Conservation (phyloP, 2,888 invertebrate genomes). For the Calliphora vomitoria region DNA sequence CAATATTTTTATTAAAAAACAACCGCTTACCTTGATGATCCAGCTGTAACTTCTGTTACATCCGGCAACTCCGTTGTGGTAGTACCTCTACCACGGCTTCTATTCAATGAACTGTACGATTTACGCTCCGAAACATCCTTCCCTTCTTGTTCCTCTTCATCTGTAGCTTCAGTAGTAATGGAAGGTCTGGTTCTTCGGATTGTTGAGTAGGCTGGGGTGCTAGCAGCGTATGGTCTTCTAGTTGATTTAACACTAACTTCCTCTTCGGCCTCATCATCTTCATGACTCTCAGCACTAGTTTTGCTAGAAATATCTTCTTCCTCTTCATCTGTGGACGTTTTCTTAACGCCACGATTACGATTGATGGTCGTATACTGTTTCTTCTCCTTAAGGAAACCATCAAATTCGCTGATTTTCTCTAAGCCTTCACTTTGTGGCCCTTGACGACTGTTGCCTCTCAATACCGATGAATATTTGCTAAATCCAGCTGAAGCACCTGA, state of each 20-base stretch:
- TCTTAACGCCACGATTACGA: slow-evolving; percentile 85
- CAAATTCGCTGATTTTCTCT: slow-evolving; percentile 83
- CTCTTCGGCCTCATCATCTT: slow-evolving; percentile 64
- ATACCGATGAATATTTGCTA: slow-evolving; percentile 87
- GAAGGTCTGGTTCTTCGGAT: slow-evolving; percentile 88
- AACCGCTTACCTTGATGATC: slow-evolving; percentile 78
- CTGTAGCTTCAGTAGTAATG: slow-evolving; percentile 79
- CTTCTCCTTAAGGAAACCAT: slow-evolving; percentile 84
- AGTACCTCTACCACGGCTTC: slow-evolving; percentile 77
- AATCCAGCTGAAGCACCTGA: slow-evolving; percentile 76
- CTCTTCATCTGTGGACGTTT: slow-evolving; percentile 81
- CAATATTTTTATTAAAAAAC: no score
- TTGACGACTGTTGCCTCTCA: slow-evolving; percentile 86
- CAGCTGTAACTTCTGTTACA: slow-evolving; percentile 58
- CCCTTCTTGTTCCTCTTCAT: slow-evolving; percentile 64
- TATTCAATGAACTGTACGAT: slow-evolving; percentile 79
- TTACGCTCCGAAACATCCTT: slow-evolving; percentile 75
- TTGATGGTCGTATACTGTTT: slow-evolving; percentile 90
- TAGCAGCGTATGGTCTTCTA: slow-evolving; percentile 76
- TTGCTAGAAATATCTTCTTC: slow-evolving; percentile 76
- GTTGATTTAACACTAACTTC: slow-evolving; percentile 72
- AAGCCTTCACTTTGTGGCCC: slow-evolving; percentile 87
- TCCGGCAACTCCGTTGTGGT: slow-evolving; percentile 72
- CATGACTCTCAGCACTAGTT: slow-evolving; percentile 73
- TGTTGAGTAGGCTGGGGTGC: slow-evolving; percentile 89